A percentile compares a stretch with the other conserved stretches of the same genome.
These are phyloP conservation scores for Muscidifurax raptorellus DNA, from an alignment of 1,140 invertebrate genomes.

Conservation along the genomic window DNA sequence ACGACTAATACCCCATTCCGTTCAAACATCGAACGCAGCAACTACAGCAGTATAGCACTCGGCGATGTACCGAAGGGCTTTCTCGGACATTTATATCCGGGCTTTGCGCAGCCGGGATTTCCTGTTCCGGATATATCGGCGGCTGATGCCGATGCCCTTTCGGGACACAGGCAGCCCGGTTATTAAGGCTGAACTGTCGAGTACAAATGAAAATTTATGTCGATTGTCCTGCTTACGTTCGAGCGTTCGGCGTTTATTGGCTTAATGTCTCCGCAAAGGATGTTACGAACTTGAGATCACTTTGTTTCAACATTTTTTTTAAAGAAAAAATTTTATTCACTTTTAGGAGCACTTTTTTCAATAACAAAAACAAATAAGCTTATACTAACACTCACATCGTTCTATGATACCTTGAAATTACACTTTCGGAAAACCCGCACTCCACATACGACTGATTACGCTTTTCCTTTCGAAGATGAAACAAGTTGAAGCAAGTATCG, in stretches of 20 bases:
- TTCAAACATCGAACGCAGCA: conserved; percentile 1
- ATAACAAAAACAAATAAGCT: no score
- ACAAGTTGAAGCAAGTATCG: conserved; percentile 80
- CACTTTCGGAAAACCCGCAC: no score
- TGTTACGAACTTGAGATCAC: no score
- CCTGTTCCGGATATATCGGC: not conserved
- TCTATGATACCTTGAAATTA: no score
- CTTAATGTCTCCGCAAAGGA: not conserved
- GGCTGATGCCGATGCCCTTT: not conserved
- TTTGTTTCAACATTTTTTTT: no score
- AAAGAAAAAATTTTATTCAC: no score
- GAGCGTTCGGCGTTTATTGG: not conserved
- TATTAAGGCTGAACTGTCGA: conserved; percentile 14
- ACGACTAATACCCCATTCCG: not conserved
- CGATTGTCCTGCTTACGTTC: conserved; percentile 2
- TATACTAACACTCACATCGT: no score
- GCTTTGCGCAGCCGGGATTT: conserved; percentile 13
- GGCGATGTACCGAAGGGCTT: conserved; percentile 13
- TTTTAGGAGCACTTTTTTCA: not conserved
- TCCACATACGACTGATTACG: conserved; percentile 20
- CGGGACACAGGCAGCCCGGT: not conserved
- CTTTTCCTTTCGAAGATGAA: conserved; percentile 74
- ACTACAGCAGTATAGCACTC: not conserved
- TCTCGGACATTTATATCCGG: conserved; percentile 41
- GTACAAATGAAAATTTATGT: conserved; percentile 31